These are phyloP conservation scores for Cyprinodon diabolis DNA, from an alignment of 2,797 vertebrate genomes.

Conservation along the genomic window DNA sequence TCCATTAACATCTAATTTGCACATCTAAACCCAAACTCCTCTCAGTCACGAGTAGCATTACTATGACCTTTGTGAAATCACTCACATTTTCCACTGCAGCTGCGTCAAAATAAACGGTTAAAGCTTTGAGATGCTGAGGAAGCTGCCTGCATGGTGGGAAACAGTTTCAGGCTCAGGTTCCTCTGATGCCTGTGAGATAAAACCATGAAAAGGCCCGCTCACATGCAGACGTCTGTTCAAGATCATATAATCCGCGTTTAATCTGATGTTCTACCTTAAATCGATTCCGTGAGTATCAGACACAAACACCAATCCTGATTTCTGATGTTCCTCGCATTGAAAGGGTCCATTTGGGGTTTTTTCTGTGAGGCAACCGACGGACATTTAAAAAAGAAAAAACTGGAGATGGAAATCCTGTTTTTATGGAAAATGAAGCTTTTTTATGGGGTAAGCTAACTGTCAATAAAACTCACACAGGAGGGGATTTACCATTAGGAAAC, in stretches of 20 bases:
- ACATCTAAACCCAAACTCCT: not conserved
- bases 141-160: conserved; percentile 17
- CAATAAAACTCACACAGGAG: no score
- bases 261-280: no score
- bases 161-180: not conserved
- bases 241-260: not conserved
- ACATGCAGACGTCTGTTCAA: not conserved
- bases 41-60: not conserved
- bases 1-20: not conserved
- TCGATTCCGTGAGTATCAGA: no score
- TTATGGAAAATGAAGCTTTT: no score
- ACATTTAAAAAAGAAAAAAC: no score
- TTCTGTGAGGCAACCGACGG: no score
- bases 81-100: conserved; percentile 52
- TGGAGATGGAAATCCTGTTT: no score
- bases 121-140: conserved; percentile 6
- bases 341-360: no score
- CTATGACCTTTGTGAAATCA: not conserved
- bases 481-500: no score
- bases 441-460: no score
- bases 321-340: no score
- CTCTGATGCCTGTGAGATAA: not conserved
- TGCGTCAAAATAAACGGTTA: not conserved
- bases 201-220: not conserved
- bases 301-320: no score